Conservation (phyloP, 2,888 invertebrate genomes). For the Calameuta idolon region DNA sequence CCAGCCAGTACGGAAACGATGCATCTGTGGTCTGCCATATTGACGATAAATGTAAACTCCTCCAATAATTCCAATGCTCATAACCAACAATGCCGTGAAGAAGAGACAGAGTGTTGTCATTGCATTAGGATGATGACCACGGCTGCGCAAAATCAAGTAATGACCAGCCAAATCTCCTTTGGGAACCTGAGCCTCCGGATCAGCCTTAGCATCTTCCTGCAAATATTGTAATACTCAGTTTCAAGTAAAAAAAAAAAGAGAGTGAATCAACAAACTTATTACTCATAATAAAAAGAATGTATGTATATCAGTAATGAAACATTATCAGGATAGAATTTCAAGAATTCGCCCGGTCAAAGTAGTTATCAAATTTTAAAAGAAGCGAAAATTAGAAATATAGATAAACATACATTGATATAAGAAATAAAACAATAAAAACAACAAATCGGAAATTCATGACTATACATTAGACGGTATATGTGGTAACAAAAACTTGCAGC, state of each 20-base stretch:
- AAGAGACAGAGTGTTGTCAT: constrained; percentile 78
- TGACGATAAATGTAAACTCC: constrained; percentile 83
- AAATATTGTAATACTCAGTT: constrained; percentile 35
- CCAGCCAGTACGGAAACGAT: constrained; percentile 75
- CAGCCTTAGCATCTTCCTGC: constrained; percentile 60
- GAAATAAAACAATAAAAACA: neutral
- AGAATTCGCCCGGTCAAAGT: neutral
- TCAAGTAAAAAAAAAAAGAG: constrained; percentile 17
- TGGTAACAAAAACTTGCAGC: neutral
- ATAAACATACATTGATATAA: neutral
- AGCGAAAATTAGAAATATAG: neutral
- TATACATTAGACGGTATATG: neutral
- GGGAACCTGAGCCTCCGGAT: constrained; percentile 67
- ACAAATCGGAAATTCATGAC: neutral
- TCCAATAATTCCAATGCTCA: constrained; percentile 76
- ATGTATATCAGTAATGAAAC: neutral
- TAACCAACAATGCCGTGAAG: constrained; percentile 77
- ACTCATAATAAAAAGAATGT: neutral
- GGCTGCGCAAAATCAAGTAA: constrained; percentile 66
- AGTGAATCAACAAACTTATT: constrained; percentile 3
- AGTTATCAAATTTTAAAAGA: neutral
- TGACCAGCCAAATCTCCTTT: constrained; percentile 50
- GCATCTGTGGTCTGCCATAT: constrained; percentile 74
- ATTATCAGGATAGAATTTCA: neutral
- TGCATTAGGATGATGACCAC: constrained; percentile 71